phyloP scores from a whole-genome alignment of 2,797 vertebrate genomes.

The Antrozous pallidus region DNA sequence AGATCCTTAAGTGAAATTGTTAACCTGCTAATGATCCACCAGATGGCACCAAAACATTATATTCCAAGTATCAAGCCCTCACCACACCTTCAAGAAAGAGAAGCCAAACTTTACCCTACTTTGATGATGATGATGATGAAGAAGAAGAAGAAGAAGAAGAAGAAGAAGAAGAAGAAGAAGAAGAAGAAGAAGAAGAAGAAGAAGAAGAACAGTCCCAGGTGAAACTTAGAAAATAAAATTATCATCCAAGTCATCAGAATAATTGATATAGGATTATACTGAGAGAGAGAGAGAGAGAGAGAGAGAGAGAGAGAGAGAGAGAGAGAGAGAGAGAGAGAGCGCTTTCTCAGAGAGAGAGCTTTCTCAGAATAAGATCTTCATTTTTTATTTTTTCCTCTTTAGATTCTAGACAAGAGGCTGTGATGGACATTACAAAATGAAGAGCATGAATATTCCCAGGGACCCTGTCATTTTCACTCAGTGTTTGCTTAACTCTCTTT shows the following conservation, averaged over 20 bases:
- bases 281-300: rapidly evolving
- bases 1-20: neutral
- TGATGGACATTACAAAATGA: neutral
- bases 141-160: too few species aligned
- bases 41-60: slow-evolving; percentile 74
- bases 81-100: neutral
- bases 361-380: neutral
- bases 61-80: neutral
- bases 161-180: too few species aligned
- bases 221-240: slow-evolving; percentile 24
- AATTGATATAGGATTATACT: neutral
- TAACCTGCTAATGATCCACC: slow-evolving; percentile 30
- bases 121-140: neutral
- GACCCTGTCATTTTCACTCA: neutral
- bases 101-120: neutral
- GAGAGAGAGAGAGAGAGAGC: rapidly evolving
- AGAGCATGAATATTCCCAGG: neutral
- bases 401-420: neutral
- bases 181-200: too few species aligned
- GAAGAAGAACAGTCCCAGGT: too few species aligned
- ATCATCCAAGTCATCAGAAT: neutral
- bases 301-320: too few species aligned
- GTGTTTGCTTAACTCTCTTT: neutral
- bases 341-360: too few species aligned
- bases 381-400: neutral